Conservation (phyloP, 2,113 vertebrate genomes). For the Promerops cafer region DNA sequence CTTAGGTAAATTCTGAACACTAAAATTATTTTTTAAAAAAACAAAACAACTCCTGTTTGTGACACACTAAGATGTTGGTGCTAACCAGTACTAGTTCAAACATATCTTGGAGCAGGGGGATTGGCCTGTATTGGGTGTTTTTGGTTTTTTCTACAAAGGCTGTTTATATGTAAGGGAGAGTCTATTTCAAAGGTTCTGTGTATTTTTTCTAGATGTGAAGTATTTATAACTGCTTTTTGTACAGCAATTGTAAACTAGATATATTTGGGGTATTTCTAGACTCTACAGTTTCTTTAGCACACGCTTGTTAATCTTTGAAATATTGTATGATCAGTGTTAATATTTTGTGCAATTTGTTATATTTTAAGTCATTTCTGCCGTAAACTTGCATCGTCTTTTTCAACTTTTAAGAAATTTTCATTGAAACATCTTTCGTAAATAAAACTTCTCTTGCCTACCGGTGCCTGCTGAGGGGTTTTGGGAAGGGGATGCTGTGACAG, state of each 20-base stretch:
- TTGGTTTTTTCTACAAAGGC: conserved; percentile 72
- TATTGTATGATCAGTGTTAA: conserved; percentile 82
- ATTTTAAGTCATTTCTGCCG: conserved; percentile 68
- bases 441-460: conserved; percentile 43
- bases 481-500: neutral
- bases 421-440: conserved; percentile 63
- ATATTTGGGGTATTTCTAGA: conserved; percentile 79
- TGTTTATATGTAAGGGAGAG: conserved; percentile 85
- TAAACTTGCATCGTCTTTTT: conserved; percentile 62
- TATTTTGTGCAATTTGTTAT: conserved; percentile 84
- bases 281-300: conserved; percentile 64
- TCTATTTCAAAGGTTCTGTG: conserved; percentile 82
- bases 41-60: neutral
- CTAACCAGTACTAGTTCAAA: conserved; percentile 68
- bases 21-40: neutral
- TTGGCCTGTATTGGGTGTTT: neutral
- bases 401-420: conserved; percentile 38
- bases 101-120: neutral
- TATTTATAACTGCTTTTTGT: conserved; percentile 95
- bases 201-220: conserved; percentile 94
- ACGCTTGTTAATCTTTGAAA: conserved; percentile 68
- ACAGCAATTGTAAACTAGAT: conserved; percentile 81
- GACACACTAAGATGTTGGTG: conserved; percentile 62
- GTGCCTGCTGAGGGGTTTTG: neutral
- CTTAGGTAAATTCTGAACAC: neutral